Evolutionary conservation across 2,797 vertebrate genomes (phyloP).

Genomic region (Myripristis jacobus): DNA sequence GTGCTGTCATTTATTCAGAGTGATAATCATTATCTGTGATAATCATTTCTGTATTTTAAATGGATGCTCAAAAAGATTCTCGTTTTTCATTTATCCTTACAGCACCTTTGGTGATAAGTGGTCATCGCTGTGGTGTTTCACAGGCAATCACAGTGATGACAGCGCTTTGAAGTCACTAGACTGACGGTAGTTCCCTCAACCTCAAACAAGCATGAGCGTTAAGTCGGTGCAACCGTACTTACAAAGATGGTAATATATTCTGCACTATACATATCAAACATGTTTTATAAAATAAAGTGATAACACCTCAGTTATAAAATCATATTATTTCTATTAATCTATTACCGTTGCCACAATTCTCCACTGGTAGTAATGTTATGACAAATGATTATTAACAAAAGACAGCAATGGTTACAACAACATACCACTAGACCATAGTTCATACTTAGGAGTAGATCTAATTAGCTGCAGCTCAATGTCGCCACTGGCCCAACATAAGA

Average conservation of each 20-base stretch:
- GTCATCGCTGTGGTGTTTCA: slow-evolving; percentile 30
- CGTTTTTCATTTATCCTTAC: too few relatives aligned
- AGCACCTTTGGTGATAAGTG: slow-evolving; percentile 25
- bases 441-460: slow-evolving; percentile 57
- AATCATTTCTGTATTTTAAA: too few relatives aligned
- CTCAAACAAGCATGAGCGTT: slow-evolving; percentile 36
- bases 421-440: slow-evolving; percentile 40
- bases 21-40: background rate
- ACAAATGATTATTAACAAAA: too few relatives aligned
- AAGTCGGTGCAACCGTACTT: too few relatives aligned
- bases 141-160: slow-evolving; percentile 27
- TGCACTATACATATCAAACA: slow-evolving; percentile 31
- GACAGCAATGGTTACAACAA: slow-evolving; percentile 12
- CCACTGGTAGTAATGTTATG: slow-evolving; percentile 24
- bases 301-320: slow-evolving; percentile 21
- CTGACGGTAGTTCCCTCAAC: slow-evolving; percentile 47
- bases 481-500: slow-evolving; percentile 64
- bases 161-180: slow-evolving; percentile 13
- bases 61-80: too few relatives aligned
- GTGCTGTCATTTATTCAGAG: slow-evolving; percentile 3
- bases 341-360: slow-evolving; percentile 11
- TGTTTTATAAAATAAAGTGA: background rate
- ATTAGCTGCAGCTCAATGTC: slow-evolving; percentile 59
- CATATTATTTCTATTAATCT: slow-evolving; percentile 21
- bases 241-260: slow-evolving; percentile 20